Evolutionary conservation across 1,140 invertebrate genomes (phyloP).

Genomic region (Neuroterus valhalla): DNA sequence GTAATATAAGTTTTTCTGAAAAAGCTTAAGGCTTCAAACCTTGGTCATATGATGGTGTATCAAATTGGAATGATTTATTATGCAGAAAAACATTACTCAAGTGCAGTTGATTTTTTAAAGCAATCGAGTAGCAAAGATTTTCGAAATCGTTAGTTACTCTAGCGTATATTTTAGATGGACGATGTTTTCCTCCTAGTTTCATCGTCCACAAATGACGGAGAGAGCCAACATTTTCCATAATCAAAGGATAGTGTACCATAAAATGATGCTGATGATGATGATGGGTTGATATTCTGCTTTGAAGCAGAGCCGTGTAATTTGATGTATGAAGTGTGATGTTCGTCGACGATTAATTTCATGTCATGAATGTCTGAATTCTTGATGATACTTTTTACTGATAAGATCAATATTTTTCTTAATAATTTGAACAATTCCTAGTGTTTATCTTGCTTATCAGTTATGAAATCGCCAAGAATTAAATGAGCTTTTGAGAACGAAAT

Average conservation of each 20-base stretch:
- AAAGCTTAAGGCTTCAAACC: not conserved
- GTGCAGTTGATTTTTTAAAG: constrained; percentile 12
- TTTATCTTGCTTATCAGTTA: no score
- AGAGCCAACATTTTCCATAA: constrained; percentile 41
- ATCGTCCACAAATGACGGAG: constrained; percentile 38
- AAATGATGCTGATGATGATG: no score
- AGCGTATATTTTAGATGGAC: constrained; percentile 33
- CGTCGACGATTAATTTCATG: constrained; percentile 32
- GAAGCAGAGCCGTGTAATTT: constrained; percentile 36
- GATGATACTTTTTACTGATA: constrained; percentile 33
- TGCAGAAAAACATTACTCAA: not conserved
- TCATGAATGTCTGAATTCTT: not conserved
- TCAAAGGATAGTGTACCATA: constrained; percentile 39
- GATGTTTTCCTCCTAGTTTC: no score
- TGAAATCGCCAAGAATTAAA: constrained; percentile 44
- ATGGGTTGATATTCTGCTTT: no score
- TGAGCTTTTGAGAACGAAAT: constrained; percentile 35
- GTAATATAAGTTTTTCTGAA: not conserved
- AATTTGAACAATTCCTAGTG: no score
- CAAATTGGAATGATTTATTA: not conserved
- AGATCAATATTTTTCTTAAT: constrained; percentile 36
- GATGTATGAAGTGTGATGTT: constrained; percentile 41
- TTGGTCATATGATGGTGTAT: not conserved
- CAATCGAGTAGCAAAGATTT: constrained; percentile 28
- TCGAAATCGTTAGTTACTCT: constrained; percentile 20